Evolutionary conservation across 2,888 invertebrate genomes (phyloP), one percentile per base, ranked within the genome.

Genomic region (Deilephila porcellus): DNA sequence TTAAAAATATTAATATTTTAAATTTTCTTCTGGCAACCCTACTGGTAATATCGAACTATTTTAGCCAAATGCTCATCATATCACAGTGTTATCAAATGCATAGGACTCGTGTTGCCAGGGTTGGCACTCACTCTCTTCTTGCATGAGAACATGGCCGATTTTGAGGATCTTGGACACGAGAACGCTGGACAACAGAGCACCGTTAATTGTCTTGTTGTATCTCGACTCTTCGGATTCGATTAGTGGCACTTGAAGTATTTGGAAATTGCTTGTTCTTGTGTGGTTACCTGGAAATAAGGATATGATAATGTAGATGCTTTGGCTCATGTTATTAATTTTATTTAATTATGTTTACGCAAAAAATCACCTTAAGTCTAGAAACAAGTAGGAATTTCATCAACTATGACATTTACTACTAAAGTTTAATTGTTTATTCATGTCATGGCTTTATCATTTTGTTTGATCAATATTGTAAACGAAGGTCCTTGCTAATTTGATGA

Each of bases 171-270:
- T 86, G 25, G 89, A 81, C 20, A 90, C 77, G 20, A 91, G 74
- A 3, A 84, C 73, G 63, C 83, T 85, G 56, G 86, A 85, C 73
- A 82, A 73, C 6, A 91, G 64, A 1, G 89, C 90, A 8, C 85
- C 86, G 70, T 90, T 91, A 75, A 90, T 88, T 0, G 88, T 86
- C 60, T 79, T 82, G 74, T 86, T 88, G 75, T 73, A 79, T 71
- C 79, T 80, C 0, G 72, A 75, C 11, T 81, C 80, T 52, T 79
- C 77, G 6, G 77, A 77, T 7, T 84, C 82, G 8, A 77, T 45
- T 19, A 67, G 63, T 3, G 84, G 80, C 17, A 84, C 72, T 4
- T 84, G 76, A 20, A 87, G 74, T 20, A 85, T 79, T 78, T 86
- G 85, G 32, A 85, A 78, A 74, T 83, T 83, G 34, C 81, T 78